Percentiles rank a stretch among this genome's conserved stretches.
Conservation (phyloP, 2,888 invertebrate species). For the Oxyteleia sp. region DNA sequence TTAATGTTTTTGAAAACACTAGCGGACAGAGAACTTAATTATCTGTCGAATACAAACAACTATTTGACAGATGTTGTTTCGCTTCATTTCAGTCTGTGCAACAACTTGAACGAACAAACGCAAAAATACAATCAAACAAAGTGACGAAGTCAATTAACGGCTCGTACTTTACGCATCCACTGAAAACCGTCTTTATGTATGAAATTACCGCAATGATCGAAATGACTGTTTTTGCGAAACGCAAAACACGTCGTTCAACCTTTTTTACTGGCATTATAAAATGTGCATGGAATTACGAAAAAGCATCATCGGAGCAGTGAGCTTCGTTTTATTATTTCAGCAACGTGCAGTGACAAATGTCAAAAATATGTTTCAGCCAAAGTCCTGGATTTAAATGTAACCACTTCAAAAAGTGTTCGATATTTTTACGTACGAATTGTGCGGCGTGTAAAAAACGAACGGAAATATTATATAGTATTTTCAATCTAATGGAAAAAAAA, state of each 20-base stretch:
- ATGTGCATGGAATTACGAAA: slow-evolving; percentile 14
- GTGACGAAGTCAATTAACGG: too few species aligned
- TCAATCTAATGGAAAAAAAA: slow-evolving; percentile 48
- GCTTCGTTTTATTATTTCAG: slow-evolving; percentile 34
- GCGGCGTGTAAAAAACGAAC: slow-evolving; percentile 30
- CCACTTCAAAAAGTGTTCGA: slow-evolving; percentile 47
- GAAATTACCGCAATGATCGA: neutral
- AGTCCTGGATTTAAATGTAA: slow-evolving; percentile 54
- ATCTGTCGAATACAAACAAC: neutral
- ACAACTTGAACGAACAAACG: too few species aligned
- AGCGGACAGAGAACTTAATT: slow-evolving; percentile 10
- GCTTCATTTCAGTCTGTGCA: too few species aligned
- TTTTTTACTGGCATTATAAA: slow-evolving; percentile 3
- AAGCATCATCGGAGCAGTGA: slow-evolving; percentile 1
- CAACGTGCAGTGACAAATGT: slow-evolving; percentile 37
- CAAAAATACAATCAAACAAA: too few species aligned
- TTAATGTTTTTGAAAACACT: slow-evolving; percentile 7
- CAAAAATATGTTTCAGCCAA: slow-evolving; percentile 46
- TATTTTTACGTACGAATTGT: slow-evolving; percentile 41
- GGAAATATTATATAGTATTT: slow-evolving; percentile 52
- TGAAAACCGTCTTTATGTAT: too few species aligned
- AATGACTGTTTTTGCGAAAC: too few species aligned
- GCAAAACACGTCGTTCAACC: neutral
- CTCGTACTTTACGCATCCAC: too few species aligned
- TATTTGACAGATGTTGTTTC: slow-evolving; percentile 7